Conservation (phyloP, 1,140 invertebrate genomes). For the Musca domestica region DNA sequence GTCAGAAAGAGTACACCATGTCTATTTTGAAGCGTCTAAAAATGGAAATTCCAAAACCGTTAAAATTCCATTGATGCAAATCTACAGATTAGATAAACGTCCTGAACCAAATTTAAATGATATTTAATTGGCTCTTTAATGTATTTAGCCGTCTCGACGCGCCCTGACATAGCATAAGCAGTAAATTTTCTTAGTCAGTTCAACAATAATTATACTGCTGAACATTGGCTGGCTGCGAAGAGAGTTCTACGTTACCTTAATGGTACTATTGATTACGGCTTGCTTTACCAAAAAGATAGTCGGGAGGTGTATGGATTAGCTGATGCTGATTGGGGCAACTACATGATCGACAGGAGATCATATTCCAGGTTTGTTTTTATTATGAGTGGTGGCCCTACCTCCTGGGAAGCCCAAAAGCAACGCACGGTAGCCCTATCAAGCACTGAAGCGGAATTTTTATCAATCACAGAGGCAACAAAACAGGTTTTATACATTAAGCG, state of each 20-base stretch:
- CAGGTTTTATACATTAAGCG: constrained; percentile 16
- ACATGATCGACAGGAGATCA: background rate
- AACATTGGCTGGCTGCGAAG: background rate
- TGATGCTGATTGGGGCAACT: constrained; percentile 4
- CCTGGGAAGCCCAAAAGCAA: constrained; percentile 55
- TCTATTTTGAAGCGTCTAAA: constrained; percentile 17
- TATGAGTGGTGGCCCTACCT: constrained; percentile 35
- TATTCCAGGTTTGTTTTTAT: constrained; percentile 38
- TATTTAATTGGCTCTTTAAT: constrained; percentile 19
- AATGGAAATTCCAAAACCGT: constrained; percentile 26
- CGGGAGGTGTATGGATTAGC: constrained; percentile 28
- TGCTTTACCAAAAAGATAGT: constrained; percentile 46
- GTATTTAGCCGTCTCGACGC: background rate
- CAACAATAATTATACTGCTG: background rate
- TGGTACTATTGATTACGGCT: constrained; percentile 26
- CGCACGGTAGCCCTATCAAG: constrained; percentile 53
- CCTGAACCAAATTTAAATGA: background rate
- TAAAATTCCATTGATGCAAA: constrained; percentile 2
- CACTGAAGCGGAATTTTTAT: constrained; percentile 27
- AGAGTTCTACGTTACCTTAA: background rate
- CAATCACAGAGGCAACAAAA: constrained; percentile 6
- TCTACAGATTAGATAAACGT: background rate
- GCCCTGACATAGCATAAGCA: background rate
- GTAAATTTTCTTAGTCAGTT: background rate
- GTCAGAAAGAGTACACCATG: background rate